Conservation (phyloP, 2,888 invertebrate genomes). For the Leptura quadrifasciata region DNA sequence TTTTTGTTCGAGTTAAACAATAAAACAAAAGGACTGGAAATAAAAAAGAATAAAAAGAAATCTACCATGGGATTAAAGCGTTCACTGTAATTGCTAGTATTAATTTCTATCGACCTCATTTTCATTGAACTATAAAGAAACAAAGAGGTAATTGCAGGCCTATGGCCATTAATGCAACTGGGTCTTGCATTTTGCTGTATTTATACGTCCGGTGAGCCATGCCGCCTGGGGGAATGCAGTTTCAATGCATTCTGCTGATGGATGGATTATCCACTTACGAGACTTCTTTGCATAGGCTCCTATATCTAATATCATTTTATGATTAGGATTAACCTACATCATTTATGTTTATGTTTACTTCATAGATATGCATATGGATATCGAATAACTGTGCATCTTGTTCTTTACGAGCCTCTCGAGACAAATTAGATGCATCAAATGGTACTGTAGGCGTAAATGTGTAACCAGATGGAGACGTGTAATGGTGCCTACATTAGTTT, state of each 20-base stretch:
- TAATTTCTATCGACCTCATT: slow-evolving; percentile 64
- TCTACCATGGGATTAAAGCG: slow-evolving; percentile 32
- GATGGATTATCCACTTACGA: slow-evolving; percentile 27
- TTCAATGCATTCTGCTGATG: slow-evolving; percentile 33
- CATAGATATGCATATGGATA: slow-evolving; percentile 31
- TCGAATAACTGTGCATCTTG: slow-evolving; percentile 32
- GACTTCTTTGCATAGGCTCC: slow-evolving; percentile 22
- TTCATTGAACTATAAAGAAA: slow-evolving; percentile 66
- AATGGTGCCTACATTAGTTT: slow-evolving; percentile 29
- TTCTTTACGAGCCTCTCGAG: slow-evolving; percentile 25
- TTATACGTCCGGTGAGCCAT: slow-evolving; percentile 53
- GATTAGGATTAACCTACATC: slow-evolving; percentile 34
- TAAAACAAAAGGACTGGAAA: slow-evolving; percentile 28
- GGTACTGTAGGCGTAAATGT: slow-evolving; percentile 22
- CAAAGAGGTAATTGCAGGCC: slow-evolving; percentile 64
- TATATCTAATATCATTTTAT: slow-evolving; percentile 32
- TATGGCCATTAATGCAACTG: slow-evolving; percentile 64
- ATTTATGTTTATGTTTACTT: slow-evolving; percentile 16
- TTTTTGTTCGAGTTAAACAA: slow-evolving; percentile 34
- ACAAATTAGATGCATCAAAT: slow-evolving; percentile 29
- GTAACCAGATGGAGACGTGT: slow-evolving; percentile 26
- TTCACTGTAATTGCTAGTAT: slow-evolving; percentile 46
- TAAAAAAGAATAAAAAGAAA: slow-evolving; percentile 31
- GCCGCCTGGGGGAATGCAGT: slow-evolving; percentile 36
- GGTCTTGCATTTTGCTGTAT: slow-evolving; percentile 60